Evolutionary conservation across 2,113 vertebrate genomes (phyloP), one percentile per base, ranked within the genome.

Genomic region (Notothenia coriiceps): DNA sequence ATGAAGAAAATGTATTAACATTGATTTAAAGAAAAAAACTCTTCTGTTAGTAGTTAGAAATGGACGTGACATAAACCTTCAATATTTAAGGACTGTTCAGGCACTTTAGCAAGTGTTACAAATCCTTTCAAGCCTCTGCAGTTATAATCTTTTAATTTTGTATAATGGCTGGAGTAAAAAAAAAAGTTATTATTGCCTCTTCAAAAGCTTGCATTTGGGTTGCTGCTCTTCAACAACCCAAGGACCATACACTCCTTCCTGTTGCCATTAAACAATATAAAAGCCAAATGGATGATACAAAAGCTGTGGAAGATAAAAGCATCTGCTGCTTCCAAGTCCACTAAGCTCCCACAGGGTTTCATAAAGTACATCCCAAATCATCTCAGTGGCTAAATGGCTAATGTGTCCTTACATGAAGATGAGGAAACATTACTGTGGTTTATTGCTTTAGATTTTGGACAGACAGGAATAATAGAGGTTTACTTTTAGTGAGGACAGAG

Each of bases 291-390:
- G 75, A 65, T 18, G 62, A 66, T 49, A 50, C 50, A 75, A 77
- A 77, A 68, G 47, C 65, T 72, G 75, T 56, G 54, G 62, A 71
- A 73, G 70, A 85, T 65, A 64, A 76, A 52, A 74, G 72, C 71
- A 71, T 86, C 75, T 77, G 79, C 68, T 78, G 55, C 40, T 4
- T 46, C 44, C 50, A 56, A 46, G 29, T 66, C 61, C 7, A 6
- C 22, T 8, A 46, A 83, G 44, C 57, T 85, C 78, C 77, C 61
- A 51, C 74, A 76, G 80, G 80, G 51, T 51, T 76, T 83, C 10
- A 69, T 11, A 52, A 51, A 70, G 9, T n/a, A 47, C 35, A 71
- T 54, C 62, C 61, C 51, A 52, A 5, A 44, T 60, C 40, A 74
- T 62, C 44, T 78, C 56, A 64, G 15, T 10, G 15, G 52, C 51